Base-by-base conservation (phyloP, 2,888 invertebrate species). In the Cheilosia grossa region DNA sequence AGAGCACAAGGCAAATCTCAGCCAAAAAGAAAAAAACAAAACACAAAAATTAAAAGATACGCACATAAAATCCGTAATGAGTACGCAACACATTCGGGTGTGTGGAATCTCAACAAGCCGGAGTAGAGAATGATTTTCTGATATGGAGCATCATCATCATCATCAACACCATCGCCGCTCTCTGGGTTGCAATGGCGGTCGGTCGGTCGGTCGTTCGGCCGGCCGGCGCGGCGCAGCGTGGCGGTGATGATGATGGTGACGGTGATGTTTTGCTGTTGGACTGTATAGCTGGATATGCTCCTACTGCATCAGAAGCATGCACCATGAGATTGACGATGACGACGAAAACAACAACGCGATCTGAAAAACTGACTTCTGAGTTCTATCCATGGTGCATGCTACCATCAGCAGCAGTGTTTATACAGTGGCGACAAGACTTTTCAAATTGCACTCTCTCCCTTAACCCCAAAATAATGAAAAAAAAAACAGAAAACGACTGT, bases 301-400 rank as follows among this genome's bases (percentile, higher is more conserved):
- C 87, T 88, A 87, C 87, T 87, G 87, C 87, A 83, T 77, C 82
- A 82, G 77, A 85, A 85, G 83, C 85, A 80, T 83, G 80, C 83
- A 83, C 80, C 83, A 80, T 83, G 69, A 83, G 79, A 83, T 79
- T 83, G 83, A 80, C 83, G 79, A 79, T 69, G 81, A 83, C 74
- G 80, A 79, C 33, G 69, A 78, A 69, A 61, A 82, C 59, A 67
- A 82, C 82, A 72, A 59, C 72, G 72, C 51, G 51, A 59, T 56
- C 69, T 58, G 58, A 70, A 58, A 74, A 67, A 82, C 80, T 64
- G 67, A 81, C 75, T 80, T 75, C 81, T 85, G 69, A 79, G 66
- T 77, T 54, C 54, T 78, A 73, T 49, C 24, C 67, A 67, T 47
- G 56, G 78, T 49, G 24, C 67, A 67, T 47, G 56, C 6, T 24